Conservation (phyloP, 2,113 vertebrate genomes). For the Oceanites oceanicus region DNA sequence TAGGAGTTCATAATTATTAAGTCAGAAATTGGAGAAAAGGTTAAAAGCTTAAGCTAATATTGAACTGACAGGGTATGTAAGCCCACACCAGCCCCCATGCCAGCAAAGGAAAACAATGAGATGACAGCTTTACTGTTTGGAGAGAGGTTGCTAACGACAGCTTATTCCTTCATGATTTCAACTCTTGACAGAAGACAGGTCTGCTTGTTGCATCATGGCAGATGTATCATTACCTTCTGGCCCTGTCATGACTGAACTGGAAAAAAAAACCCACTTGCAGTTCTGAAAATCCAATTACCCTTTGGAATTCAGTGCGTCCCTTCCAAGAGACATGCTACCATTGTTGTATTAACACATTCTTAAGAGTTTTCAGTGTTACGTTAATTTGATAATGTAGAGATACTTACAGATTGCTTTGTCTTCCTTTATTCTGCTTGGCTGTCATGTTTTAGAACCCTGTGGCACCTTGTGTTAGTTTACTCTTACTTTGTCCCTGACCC, state of each 20-base stretch:
- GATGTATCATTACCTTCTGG: conserved; percentile 95
- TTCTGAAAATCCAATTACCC: conserved; percentile 75
- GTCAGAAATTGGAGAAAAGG: conserved; percentile 65
- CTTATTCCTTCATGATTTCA: conserved; percentile 97
- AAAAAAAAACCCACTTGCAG: conserved; percentile 27
- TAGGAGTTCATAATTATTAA: conserved; percentile 3
- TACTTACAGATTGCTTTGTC: conserved; percentile 23
- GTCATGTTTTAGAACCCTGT: background rate
- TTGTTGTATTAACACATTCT: conserved; percentile 27
- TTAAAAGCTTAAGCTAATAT: conserved; percentile 70
- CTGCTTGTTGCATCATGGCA: conserved; percentile 93
- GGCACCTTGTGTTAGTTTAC: conserved; percentile 32
- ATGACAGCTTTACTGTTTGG: conserved; percentile 91
- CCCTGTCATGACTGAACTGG: conserved; percentile 88
- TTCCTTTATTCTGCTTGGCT: background rate
- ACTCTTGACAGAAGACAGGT: conserved; percentile 93
- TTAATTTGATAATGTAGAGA: conserved; percentile 14
- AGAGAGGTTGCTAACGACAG: conserved; percentile 91
- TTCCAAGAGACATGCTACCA: conserved; percentile 24
- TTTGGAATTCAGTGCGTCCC: conserved; percentile 59
- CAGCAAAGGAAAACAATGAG: conserved; percentile 78
- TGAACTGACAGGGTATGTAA: conserved; percentile 79
- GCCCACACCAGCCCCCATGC: conserved; percentile 68
- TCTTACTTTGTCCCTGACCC: conserved; percentile 40
- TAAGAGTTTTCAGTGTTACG: background rate